Evolutionary conservation across 2,797 vertebrate species (phyloP), one percentile per base, ranked within the genome.

Genomic region (Ptychobarbus kaznakovi): DNA sequence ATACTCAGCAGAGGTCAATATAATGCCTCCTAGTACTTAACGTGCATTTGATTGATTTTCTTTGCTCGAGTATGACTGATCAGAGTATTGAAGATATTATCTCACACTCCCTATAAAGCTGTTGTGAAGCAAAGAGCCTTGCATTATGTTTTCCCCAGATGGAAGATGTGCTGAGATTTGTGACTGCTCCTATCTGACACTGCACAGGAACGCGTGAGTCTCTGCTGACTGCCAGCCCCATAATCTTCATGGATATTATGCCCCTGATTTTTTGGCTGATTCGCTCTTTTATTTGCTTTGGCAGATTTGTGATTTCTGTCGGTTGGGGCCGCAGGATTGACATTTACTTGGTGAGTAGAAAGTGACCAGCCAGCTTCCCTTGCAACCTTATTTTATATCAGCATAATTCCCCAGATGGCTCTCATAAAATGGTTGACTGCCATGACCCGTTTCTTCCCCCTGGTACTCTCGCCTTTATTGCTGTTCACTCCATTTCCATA

Each of bases 271-370:
- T 87, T 66, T 40, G 53, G 18, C 58, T 80, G 28, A 86, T 40
- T 76, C 20, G 9, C 58, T 49, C 49, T 79, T 86, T 83, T 90
- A 85, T 85, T 69, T 88, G 5, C 85, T 89, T 70, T 88, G 89
- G 32, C 90, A 96, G 94, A 88, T 95, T 90, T 86, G 92, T 95
- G 92, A 92, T 94, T 86, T 96, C 93, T 88, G 94, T 96, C 42
- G 93, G 93, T 90, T 96, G 95, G 93, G 92, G 95, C 87, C 92
- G 92, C 88, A 96, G 88, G 93, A 95, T 95, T 92, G 94, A 95
- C 65, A 87, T 94, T 87, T 96, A 94, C 90, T 90, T 92, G 87
- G 95, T 95, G 93, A 96, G 95, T 95, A 90, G 63, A 89, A 89
- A 91, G 86, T 76, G 87, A 69, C 51, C 44, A 75, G 63, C 63